Base-by-base conservation (phyloP, 2,113 vertebrate species). In the Anhinga anhinga region DNA sequence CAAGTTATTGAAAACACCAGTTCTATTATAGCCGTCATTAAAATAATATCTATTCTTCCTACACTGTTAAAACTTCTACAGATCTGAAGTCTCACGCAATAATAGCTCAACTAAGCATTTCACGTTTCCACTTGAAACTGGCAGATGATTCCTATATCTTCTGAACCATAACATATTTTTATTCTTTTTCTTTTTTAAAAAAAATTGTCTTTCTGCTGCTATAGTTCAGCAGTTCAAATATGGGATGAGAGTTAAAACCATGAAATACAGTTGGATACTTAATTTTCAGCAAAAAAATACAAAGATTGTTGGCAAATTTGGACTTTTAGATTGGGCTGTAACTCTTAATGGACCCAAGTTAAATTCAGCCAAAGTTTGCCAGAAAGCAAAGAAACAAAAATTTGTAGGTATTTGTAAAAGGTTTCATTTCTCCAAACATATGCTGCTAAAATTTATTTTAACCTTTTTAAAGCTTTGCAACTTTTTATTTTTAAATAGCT, bases 201-300 rank as follows among this genome's bases (percentile, higher is more conserved):
- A 49, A 6, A 27, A 5, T 49, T 58, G 4, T 73, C 7, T 55
- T 92, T 87, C 30, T 91, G 22, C 32, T 72, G 3, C 22, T 95
- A 5, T 17, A 66, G 13, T 71, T 93, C 61, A 90, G 32, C 17
- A 69, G 5, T 34, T 90, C 27, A 76, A 71, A 69, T 27, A 44
- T 1, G 3, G 12, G 12, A 71, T 59, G n/a, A 61, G 5, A 4
- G 1, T n/a, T 47, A 49, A 26, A 85, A 85, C 5, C 1, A 19
- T 44, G 20, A 85, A 79, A 82, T 14, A 76, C 15, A 66, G 7
- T 20, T 72, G 42, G 5, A 58, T 12, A 49, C 1, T 38, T 70
- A 63, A 8, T 82, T 83, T 86, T 73, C 23, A 53, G 16, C 22
- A 83, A 81, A 79, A 81, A 83, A 58, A n/a, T 10, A 11, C 15